phyloP scores from a whole-genome alignment of 2,797 vertebrate species.

The Lemur catta region DNA sequence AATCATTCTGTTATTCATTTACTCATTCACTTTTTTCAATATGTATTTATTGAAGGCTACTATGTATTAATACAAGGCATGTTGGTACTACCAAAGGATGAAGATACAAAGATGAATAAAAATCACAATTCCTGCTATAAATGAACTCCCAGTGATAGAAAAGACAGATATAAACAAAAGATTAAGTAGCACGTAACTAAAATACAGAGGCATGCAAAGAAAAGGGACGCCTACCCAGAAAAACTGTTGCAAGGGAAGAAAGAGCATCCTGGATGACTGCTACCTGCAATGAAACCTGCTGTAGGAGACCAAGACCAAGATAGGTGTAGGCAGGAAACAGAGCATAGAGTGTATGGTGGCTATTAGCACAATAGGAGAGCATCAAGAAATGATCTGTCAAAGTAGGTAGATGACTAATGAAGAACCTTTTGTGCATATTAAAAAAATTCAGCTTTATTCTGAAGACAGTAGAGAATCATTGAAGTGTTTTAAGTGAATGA shows the following conservation, averaged over 20 bases:
- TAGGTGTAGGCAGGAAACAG: fast-evolving
- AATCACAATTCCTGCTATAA: not conserved
- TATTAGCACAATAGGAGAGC: not conserved
- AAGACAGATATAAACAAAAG: not conserved
- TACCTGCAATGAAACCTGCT: not conserved
- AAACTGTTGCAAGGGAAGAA: not conserved
- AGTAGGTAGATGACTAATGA: not conserved
- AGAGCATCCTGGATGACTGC: not conserved
- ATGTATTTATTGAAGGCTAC: not conserved
- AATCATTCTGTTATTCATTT: not conserved
- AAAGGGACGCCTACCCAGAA: not conserved
- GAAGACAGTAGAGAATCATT: not conserved
- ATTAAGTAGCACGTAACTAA: not conserved
- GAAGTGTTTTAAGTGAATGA: not conserved
- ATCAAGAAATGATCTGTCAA: not conserved
- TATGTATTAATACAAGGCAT: too few relatives aligned
- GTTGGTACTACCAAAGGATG: not conserved
- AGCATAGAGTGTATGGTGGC: fast-evolving
- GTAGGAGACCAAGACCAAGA: not conserved
- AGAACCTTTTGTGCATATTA: not conserved
- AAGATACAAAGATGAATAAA: not conserved
- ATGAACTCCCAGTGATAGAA: not conserved
- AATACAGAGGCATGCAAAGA: not conserved
- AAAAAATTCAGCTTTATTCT: not conserved
- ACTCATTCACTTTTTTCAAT: not conserved